Evolutionary conservation across 2,797 vertebrate species (phyloP).

Genomic region (Salarias fasciatus): DNA sequence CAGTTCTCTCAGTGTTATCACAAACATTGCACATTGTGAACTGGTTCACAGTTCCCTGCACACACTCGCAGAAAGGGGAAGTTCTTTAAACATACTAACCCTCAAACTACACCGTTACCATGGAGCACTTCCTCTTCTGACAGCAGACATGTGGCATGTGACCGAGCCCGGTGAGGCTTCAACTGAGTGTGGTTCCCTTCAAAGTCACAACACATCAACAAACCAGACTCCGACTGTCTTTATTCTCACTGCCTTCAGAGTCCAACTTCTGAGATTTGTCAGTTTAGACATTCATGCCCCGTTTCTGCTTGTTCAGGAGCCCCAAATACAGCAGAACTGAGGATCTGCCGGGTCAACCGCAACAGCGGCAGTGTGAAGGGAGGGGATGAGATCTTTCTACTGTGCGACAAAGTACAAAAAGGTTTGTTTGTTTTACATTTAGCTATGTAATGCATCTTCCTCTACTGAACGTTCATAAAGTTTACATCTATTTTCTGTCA

Average conservation of each 20-base stretch:
- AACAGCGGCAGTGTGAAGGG: conserved; percentile 96
- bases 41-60: no score
- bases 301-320: conserved; percentile 84
- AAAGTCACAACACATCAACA: neutral
- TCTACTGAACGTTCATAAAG: neutral
- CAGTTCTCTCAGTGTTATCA: no score
- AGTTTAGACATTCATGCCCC: neutral
- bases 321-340: conserved; percentile 96
- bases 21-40: no score
- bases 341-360: conserved; percentile 97
- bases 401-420: conserved; percentile 99
- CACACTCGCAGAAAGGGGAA: conserved; percentile 77
- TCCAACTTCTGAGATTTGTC: no score
- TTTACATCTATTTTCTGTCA: conserved; percentile 18
- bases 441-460: neutral
- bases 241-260: no score
- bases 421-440: conserved; percentile 73
- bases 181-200: conserved; percentile 10
- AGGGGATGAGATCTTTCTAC: conserved; percentile 97
- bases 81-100: conserved; percentile 51
- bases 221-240: neutral
- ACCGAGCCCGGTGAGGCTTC: conserved; percentile 41
- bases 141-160: conserved; percentile 65
- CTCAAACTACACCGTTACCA: conserved; percentile 66
- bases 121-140: conserved; percentile 77